phyloP scores from a whole-genome alignment of 2,888 invertebrate genomes.

The Tetragonula carbonaria region DNA sequence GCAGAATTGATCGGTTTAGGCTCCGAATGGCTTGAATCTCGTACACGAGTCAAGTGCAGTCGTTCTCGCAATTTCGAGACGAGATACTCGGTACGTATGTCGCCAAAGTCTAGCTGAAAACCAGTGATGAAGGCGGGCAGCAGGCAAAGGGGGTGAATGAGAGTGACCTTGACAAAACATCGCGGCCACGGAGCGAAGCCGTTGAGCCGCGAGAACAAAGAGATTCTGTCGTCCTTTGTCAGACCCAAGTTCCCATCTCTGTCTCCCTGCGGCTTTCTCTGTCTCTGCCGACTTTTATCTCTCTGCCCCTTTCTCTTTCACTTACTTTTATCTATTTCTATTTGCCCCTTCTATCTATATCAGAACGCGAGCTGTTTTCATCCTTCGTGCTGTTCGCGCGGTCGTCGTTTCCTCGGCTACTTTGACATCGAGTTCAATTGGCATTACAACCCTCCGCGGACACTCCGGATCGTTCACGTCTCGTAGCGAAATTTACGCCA shows the following conservation, averaged over 20 bases:
- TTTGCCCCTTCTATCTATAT: constrained; percentile 60
- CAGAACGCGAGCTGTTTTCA: constrained; percentile 53
- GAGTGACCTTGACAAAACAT: constrained; percentile 84
- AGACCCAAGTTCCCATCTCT: constrained; percentile 73
- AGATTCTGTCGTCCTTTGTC: constrained; percentile 83
- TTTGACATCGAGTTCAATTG: background rate
- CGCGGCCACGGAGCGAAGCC: constrained; percentile 81
- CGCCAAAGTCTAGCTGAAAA: constrained; percentile 32
- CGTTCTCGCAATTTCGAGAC: background rate
- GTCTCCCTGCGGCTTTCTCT: constrained; percentile 63
- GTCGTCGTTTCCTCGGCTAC: background rate
- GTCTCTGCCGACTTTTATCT: constrained; percentile 64
- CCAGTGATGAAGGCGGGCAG: constrained; percentile 67
- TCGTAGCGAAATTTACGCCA: background rate
- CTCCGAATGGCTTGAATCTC: no score
- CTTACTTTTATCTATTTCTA: constrained; percentile 72
- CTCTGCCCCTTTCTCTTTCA: constrained; percentile 68
- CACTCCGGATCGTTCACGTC: background rate
- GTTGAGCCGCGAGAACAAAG: constrained; percentile 83
- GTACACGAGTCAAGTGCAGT: no score
- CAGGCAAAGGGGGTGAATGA: constrained; percentile 79
- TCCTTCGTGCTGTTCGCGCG: background rate
- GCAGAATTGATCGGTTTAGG: no score
- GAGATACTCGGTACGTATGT: background rate
- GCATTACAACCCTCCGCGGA: background rate